These are phyloP conservation scores for Lepidostoma basale DNA, from an alignment of 1,140 invertebrate genomes.

Conservation along the genomic window DNA sequence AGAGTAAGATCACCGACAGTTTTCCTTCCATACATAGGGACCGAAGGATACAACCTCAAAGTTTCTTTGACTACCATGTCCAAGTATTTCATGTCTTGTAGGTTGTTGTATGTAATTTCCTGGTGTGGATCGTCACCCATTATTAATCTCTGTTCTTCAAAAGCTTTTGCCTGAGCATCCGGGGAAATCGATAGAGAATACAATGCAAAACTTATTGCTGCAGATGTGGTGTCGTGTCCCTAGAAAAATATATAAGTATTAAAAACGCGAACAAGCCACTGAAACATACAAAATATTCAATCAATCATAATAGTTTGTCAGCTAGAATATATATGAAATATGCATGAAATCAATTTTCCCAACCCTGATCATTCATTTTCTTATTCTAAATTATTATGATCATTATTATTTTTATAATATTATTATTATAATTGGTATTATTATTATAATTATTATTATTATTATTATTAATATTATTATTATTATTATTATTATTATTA, in stretches of 20 bases:
- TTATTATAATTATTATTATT: too few relatives aligned
- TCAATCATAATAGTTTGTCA: too few relatives aligned
- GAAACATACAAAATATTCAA: too few relatives aligned
- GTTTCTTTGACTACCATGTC: constrained; percentile 70
- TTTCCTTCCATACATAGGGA: constrained; percentile 65
- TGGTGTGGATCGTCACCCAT: constrained; percentile 53
- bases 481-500: too few relatives aligned
- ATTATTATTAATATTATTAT: too few relatives aligned
- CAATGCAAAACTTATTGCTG: constrained; percentile 58
- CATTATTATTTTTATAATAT: too few relatives aligned
- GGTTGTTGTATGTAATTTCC: constrained; percentile 60
- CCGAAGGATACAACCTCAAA: constrained; percentile 67
- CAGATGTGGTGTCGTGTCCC: constrained; percentile 74
- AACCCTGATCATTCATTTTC: too few relatives aligned
- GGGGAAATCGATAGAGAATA: constrained; percentile 56
- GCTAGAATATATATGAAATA: too few relatives aligned
- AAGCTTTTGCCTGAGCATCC: constrained; percentile 53
- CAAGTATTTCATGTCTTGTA: constrained; percentile 65
- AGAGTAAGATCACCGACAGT: constrained; percentile 59
- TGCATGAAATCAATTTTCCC: too few relatives aligned
- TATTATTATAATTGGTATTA: too few relatives aligned
- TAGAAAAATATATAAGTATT: constrained; percentile 50
- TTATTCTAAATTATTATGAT: too few relatives aligned
- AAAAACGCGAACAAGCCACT: too few relatives aligned
- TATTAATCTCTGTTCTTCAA: constrained; percentile 53